Evolutionary conservation across 2,797 vertebrate genomes (phyloP).

Genomic region (Lepus oiostolus): DNA sequence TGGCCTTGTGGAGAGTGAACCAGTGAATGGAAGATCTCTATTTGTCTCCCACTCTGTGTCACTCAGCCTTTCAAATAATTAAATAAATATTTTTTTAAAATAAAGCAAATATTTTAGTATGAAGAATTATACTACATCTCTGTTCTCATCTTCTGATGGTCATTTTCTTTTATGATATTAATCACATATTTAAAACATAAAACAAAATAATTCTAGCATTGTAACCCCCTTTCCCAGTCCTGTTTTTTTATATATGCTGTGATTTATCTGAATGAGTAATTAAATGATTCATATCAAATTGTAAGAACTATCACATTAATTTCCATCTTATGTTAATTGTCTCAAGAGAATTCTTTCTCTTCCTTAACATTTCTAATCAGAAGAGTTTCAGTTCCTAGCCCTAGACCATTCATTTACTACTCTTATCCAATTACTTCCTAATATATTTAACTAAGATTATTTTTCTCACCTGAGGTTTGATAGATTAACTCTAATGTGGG

Average conservation of each 20-base stretch:
- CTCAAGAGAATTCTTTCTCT: conserved; percentile 60
- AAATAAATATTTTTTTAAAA: too few species aligned
- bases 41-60: too few species aligned
- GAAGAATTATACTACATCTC: neutral
- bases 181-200: conserved; percentile 5
- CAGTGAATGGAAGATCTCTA: too few species aligned
- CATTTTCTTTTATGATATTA: neutral
- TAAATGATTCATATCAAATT: conserved; percentile 68
- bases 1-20: too few species aligned
- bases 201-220: conserved; percentile 10
- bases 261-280: conserved; percentile 23
- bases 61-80: too few species aligned
- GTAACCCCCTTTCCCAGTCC: neutral
- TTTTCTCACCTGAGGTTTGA: conserved; percentile 64
- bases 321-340: conserved; percentile 61
- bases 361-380: conserved; percentile 70
- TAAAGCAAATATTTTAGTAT: too few species aligned
- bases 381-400: conserved; percentile 50
- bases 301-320: conserved; percentile 70
- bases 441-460: conserved; percentile 73
- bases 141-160: neutral
- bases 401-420: conserved; percentile 63
- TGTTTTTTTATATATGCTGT: neutral
- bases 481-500: conserved; percentile 12
- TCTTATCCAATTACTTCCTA: conserved; percentile 76